Conservation (phyloP, 2,113 vertebrate species). For the Motacilla tschutschensis region DNA sequence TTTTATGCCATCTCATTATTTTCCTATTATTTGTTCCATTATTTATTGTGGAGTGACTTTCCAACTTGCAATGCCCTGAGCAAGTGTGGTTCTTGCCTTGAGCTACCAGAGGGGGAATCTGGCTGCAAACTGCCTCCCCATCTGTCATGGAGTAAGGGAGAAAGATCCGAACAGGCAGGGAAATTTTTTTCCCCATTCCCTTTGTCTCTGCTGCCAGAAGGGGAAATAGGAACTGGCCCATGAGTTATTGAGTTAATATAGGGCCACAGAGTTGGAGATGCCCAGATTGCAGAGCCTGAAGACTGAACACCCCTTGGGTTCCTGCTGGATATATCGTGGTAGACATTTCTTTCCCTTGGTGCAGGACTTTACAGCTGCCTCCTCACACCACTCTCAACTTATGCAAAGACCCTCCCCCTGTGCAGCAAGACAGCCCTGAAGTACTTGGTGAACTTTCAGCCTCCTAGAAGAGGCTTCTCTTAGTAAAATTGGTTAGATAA, state of each 20-base stretch:
- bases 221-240: conserved; percentile 20
- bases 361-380: background rate
- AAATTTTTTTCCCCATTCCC: background rate
- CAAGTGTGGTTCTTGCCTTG: conserved; percentile 18
- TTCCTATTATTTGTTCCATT: conserved; percentile 29
- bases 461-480: background rate
- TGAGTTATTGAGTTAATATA: conserved; percentile 30
- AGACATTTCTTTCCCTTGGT: background rate
- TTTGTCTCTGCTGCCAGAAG: conserved; percentile 29
- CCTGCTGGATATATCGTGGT: background rate
- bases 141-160: background rate
- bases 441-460: background rate
- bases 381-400: background rate
- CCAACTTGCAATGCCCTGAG: conserved; percentile 35
- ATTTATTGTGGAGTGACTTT: conserved; percentile 48
- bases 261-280: background rate
- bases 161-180: conserved; percentile 30
- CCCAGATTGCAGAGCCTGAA: background rate
- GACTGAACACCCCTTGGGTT: background rate
- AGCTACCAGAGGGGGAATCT: conserved; percentile 56
- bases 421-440: background rate
- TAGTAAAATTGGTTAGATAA: background rate
- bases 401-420: background rate
- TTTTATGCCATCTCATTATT: conserved; percentile 21
- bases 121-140: conserved; percentile 53